A percentile compares a stretch with the other conserved stretches of the same genome.
Conservation (phyloP, 2,797 vertebrate species). For the Betta splendens region DNA sequence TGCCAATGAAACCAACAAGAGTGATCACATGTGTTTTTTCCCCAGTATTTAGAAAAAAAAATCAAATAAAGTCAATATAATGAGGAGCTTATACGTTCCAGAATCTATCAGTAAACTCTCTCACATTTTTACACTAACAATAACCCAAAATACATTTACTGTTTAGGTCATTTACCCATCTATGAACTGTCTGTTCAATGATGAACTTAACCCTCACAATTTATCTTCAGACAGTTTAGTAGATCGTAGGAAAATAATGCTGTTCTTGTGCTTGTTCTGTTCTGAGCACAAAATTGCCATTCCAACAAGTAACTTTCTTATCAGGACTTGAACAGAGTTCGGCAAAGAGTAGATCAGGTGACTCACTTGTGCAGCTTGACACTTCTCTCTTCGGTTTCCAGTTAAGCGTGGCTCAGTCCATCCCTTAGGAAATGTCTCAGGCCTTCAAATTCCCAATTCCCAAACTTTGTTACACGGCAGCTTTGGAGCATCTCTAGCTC, state of each 20-base stretch:
- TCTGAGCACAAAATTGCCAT: neutral
- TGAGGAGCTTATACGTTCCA: too few species aligned
- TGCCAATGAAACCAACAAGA: too few species aligned
- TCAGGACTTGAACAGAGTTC: constrained; percentile 11
- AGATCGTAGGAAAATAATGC: neutral
- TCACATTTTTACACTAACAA: too few species aligned
- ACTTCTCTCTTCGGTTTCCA: constrained; percentile 28
- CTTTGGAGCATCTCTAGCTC: constrained; percentile 32
- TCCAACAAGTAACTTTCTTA: constrained; percentile 1
- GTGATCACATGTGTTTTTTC: too few species aligned
- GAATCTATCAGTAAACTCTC: too few species aligned
- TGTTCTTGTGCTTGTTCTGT: too few species aligned
- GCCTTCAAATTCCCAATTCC: constrained; percentile 46
- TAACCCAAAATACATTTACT: too few species aligned
- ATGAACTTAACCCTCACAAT: too few species aligned
- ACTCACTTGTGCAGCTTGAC: constrained; percentile 28
- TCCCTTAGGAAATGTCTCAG: constrained; percentile 41
- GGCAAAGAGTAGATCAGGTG: constrained; percentile 9
- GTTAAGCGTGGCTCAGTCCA: constrained; percentile 25
- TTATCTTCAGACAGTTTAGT: neutral
- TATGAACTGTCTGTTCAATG: too few species aligned
- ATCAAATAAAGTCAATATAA: too few species aligned
- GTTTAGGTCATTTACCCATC: too few species aligned
- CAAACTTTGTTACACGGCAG: constrained; percentile 45
- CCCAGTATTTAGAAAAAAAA: too few species aligned